These are phyloP conservation scores for Cryptotis parvus DNA, from an alignment of 2,113 vertebrate genomes.

Conservation along the genomic window DNA sequence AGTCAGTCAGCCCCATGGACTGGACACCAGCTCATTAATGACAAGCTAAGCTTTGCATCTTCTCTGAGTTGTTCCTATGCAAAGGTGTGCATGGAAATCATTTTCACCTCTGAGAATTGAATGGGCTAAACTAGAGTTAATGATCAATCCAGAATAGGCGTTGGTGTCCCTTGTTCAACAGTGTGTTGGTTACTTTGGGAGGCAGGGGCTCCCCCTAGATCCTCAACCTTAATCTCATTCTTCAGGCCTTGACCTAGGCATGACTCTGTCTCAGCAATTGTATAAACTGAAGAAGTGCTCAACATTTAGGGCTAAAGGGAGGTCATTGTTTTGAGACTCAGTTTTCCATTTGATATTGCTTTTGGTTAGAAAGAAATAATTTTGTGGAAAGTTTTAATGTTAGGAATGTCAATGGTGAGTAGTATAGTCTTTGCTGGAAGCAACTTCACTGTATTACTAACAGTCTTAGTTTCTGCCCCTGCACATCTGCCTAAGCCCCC, in stretches of 20 bases:
- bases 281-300: rapidly evolving
- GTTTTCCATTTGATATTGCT: neutral
- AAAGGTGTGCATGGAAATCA: neutral
- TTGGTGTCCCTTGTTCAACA: too few species aligned
- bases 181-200: neutral
- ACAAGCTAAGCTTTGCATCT: neutral
- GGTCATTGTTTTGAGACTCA: neutral
- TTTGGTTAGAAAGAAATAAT: neutral
- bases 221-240: neutral
- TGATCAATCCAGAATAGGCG: rapidly evolving
- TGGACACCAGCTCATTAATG: neutral
- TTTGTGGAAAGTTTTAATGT: neutral
- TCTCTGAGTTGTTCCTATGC: rapidly evolving
- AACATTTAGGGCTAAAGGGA: too few species aligned
- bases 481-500: neutral
- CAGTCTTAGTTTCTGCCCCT: neutral
- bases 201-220: neutral
- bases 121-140: neutral
- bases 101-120: neutral
- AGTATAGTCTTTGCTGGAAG: neutral
- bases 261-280: neutral
- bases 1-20: neutral
- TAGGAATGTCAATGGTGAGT: neutral
- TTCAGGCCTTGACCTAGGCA: neutral
- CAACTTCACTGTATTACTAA: neutral